Conservation (phyloP, 2,797 vertebrate species). For the Nyctalus aviator region DNA sequence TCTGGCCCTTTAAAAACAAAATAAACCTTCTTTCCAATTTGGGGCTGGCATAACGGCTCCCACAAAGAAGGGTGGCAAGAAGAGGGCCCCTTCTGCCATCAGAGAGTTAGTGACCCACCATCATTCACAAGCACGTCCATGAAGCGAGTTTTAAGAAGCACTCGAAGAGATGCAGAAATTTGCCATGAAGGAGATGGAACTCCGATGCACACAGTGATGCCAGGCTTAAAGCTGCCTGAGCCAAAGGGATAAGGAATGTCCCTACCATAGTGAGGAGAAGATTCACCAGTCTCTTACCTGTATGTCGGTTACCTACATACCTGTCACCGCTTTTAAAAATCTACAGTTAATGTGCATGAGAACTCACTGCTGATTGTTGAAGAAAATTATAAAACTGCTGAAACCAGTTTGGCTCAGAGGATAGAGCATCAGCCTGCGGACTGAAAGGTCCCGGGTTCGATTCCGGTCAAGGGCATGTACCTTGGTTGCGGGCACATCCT, state of each 20-base stretch:
- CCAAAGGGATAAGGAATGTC: not conserved
- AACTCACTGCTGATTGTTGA: not conserved
- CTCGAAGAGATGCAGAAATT: not conserved
- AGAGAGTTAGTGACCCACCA: not conserved
- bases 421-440: no score
- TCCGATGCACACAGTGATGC: not conserved
- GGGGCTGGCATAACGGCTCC: not conserved
- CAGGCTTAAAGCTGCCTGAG: not conserved
- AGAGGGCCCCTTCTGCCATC: not conserved
- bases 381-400: not conserved
- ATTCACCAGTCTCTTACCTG: not conserved
- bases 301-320: not conserved
- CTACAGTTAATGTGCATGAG: not conserved
- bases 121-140: not conserved
- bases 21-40: not conserved
- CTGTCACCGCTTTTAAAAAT: not conserved
- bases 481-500: no score
- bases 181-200: not conserved
- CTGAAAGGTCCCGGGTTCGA: no score
- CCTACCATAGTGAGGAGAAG: not conserved
- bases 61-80: not conserved
- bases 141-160: not conserved
- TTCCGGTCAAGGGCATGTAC: no score
- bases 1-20: slow-evolving; percentile 44
- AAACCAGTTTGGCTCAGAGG: no score